Evolutionary conservation across 2,113 vertebrate species (phyloP).

Genomic region (Rutilus rutilus): DNA sequence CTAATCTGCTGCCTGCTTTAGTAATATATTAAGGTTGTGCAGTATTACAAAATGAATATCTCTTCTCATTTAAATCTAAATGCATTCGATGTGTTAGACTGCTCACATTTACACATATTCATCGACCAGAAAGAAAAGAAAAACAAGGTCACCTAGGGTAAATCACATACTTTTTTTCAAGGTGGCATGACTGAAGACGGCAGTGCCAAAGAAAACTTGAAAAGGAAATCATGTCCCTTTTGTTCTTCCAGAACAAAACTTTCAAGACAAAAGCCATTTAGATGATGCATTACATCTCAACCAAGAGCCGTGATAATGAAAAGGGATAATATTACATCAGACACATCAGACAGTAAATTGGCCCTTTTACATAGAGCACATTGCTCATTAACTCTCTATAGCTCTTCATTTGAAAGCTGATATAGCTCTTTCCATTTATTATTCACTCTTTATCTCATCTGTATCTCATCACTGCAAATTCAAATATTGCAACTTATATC

Average conservation of each 20-base stretch:
- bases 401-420: constrained; percentile 31
- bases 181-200: background rate
- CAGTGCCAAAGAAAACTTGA: constrained; percentile 3
- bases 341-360: constrained; percentile 41
- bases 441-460: constrained; percentile 17
- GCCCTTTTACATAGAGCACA: constrained; percentile 2
- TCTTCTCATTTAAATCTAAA: constrained; percentile 2
- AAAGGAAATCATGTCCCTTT: constrained; percentile 31
- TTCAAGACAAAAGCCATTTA: constrained; percentile 31
- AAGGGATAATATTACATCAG: constrained; percentile 42
- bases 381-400: constrained; percentile 41
- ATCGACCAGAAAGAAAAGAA: background rate
- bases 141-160: background rate
- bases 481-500: background rate
- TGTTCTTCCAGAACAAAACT: constrained; percentile 25
- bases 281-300: constrained; percentile 37
- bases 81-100: background rate
- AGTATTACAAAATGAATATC: background rate
- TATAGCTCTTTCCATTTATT: constrained; percentile 5
- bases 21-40: background rate
- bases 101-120: background rate
- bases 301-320: constrained; percentile 34
- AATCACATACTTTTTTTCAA: constrained; percentile 13
- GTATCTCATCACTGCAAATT: constrained; percentile 15
- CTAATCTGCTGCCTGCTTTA: background rate